Evolutionary conservation across 2,113 vertebrate species (phyloP).

Genomic region (Podilymbus podiceps): DNA sequence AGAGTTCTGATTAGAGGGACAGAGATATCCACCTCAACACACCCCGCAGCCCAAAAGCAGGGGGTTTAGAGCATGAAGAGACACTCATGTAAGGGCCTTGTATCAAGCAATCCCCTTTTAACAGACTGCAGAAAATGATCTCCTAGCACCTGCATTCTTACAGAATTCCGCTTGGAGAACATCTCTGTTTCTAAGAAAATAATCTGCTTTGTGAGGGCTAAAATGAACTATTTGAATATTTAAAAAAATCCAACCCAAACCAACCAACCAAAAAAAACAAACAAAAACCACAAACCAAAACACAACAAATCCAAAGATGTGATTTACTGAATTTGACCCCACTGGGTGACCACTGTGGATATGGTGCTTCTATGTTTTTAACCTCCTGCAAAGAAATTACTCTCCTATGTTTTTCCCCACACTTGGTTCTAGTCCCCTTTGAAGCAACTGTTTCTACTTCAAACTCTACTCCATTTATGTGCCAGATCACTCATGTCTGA

Average conservation of each 20-base stretch:
- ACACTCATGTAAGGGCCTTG: rapidly evolving
- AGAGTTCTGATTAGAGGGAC: background rate
- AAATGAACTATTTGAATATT: background rate
- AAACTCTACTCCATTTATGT: background rate
- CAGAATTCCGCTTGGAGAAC: background rate
- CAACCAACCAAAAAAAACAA: rapidly evolving
- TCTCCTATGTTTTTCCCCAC: background rate
- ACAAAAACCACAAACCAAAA: too few relatives aligned
- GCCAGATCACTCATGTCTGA: background rate
- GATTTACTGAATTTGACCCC: background rate
- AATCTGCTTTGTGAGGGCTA: background rate
- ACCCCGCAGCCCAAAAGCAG: background rate
- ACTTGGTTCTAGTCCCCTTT: background rate
- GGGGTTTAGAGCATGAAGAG: background rate
- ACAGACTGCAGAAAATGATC: background rate
- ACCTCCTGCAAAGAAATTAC: background rate
- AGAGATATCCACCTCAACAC: background rate
- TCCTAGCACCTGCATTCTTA: background rate
- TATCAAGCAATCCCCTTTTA: background rate
- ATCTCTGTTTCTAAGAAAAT: background rate
- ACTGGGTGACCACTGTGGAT: rapidly evolving
- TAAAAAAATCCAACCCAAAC: background rate
- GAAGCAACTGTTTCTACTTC: background rate
- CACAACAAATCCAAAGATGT: background rate
- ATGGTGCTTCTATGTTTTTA: background rate